Conservation (phyloP, 2,888 invertebrate genomes). For the Thecophora atra region DNA sequence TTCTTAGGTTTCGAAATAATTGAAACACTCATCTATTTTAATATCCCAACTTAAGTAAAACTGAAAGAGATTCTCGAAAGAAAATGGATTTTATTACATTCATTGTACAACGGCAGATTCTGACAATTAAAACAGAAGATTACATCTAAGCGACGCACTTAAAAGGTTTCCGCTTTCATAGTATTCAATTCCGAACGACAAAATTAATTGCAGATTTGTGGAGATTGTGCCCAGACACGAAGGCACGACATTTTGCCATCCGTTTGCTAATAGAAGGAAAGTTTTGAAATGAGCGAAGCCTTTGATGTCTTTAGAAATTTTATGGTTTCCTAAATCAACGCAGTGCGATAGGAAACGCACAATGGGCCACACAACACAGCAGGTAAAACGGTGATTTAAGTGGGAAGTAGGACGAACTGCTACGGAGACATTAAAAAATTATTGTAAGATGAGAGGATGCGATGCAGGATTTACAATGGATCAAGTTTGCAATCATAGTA, state of each 20-base stretch:
- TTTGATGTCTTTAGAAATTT: constrained; percentile 38
- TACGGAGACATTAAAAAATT: not conserved
- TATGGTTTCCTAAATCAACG: constrained; percentile 31
- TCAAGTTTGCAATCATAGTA: not conserved
- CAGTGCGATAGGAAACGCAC: not conserved
- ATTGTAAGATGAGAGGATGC: not conserved
- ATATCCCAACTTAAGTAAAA: too few relatives aligned
- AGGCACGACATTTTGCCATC: constrained; percentile 2
- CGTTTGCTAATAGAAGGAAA: constrained; percentile 38
- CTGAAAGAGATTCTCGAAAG: too few relatives aligned
- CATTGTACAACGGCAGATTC: not conserved
- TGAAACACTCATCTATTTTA: too few relatives aligned
- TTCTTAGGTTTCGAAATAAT: too few relatives aligned
- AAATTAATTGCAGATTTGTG: constrained; percentile 24
- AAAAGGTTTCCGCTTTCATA: constrained; percentile 4
- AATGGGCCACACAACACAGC: not conserved
- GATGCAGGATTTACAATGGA: not conserved
- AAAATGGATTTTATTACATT: too few relatives aligned
- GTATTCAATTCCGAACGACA: not conserved
- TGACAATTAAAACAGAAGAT: not conserved
- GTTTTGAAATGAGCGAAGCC: not conserved
- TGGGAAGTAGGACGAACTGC: not conserved
- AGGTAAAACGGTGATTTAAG: not conserved
- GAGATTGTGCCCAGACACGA: not conserved
- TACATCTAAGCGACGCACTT: not conserved